These are phyloP conservation scores for Neocrepidodera transversa DNA, from an alignment of 2,888 invertebrate species.

Conservation along the genomic window DNA sequence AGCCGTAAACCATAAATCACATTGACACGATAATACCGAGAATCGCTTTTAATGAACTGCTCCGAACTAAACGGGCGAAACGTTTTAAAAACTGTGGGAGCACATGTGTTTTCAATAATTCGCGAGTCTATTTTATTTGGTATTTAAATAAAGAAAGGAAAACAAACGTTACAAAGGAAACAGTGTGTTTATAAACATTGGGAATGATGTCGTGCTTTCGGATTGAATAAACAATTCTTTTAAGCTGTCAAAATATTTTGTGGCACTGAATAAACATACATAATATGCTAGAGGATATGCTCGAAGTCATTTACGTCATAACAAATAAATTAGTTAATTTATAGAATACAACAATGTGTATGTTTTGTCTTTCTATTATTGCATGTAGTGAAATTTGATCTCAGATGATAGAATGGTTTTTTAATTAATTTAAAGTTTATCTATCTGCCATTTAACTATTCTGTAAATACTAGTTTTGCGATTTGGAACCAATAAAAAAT, in stretches of 20 bases:
- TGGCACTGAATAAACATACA: not conserved
- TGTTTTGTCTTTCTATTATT: too few relatives aligned
- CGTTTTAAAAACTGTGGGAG: conserved; percentile 5
- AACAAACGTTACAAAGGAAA: conserved; percentile 36
- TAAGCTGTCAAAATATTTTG: conserved; percentile 43
- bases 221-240: conserved; percentile 32
- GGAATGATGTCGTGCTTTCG: conserved; percentile 27
- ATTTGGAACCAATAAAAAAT: too few relatives aligned
- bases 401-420: too few relatives aligned
- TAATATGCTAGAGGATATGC: not conserved
- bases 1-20: conserved; percentile 11
- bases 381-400: too few relatives aligned
- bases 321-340: too few relatives aligned
- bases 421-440: too few relatives aligned
- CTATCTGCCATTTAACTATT: too few relatives aligned
- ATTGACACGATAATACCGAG: conserved; percentile 11
- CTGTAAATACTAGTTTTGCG: too few relatives aligned
- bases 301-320: too few relatives aligned
- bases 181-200: conserved; percentile 37
- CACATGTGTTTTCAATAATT: conserved; percentile 37
- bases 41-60: conserved; percentile 23
- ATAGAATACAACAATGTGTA: too few relatives aligned
- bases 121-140: conserved; percentile 30
- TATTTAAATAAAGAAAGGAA: conserved; percentile 23
- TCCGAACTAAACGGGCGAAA: conserved; percentile 7